Conservation (phyloP, 2,113 vertebrate species). For the Sylvia atricapilla region DNA sequence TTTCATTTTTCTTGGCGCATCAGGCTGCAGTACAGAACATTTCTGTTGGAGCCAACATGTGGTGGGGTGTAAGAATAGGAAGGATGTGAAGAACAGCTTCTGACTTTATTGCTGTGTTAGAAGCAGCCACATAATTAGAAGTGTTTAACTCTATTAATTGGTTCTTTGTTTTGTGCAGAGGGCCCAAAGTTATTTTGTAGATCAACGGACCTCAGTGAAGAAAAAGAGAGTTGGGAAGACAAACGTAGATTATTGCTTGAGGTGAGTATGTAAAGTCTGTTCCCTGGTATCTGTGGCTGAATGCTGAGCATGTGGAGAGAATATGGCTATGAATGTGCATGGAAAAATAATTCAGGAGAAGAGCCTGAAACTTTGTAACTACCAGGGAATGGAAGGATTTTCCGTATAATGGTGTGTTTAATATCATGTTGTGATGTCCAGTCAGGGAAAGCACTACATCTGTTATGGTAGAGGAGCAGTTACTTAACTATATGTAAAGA, state of each 20-base stretch:
- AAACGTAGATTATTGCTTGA: constrained; percentile 68
- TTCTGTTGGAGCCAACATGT: background rate
- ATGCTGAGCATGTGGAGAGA: background rate
- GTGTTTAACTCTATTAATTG: background rate
- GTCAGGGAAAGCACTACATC: background rate
- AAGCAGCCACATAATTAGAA: background rate
- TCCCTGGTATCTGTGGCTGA: background rate
- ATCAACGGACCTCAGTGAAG: constrained; percentile 67
- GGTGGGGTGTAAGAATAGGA: background rate
- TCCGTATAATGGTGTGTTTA: background rate
- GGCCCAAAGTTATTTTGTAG: constrained; percentile 83
- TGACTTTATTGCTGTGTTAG: background rate
- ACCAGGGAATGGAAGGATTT: too few species aligned
- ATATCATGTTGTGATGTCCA: background rate
- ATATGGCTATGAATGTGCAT: rapidly evolving
- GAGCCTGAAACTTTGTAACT: background rate
- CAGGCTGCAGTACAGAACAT: background rate
- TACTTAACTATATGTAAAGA: background rate
- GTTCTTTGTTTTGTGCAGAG: constrained; percentile 48
- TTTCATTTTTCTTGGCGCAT: background rate
- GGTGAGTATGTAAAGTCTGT: constrained; percentile 49
- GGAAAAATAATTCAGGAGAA: background rate
- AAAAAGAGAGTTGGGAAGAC: constrained; percentile 82
- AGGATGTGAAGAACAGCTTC: background rate
- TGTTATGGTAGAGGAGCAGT: background rate